Percentiles rank a stretch among this genome's conserved stretches.
Conservation (phyloP, 2,888 invertebrate genomes). For the Prosopocoilus inquinatus region DNA sequence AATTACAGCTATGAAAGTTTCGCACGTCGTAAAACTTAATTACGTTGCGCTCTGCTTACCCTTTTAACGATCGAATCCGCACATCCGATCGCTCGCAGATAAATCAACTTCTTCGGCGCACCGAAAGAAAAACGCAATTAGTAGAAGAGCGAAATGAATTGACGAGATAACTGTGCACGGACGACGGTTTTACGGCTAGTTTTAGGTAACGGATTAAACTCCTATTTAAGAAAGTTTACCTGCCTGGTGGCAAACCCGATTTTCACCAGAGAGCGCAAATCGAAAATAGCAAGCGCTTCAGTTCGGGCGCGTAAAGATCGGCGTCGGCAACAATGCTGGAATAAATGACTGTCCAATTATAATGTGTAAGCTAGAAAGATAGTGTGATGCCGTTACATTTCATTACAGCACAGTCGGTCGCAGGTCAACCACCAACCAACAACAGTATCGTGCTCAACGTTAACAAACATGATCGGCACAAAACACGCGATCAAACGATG, state of each 20-base stretch:
- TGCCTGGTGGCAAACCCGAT: neutral
- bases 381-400: conserved; percentile 12
- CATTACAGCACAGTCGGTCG: conserved; percentile 16
- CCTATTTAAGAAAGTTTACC: neutral
- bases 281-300: no score
- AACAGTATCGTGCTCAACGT: conserved; percentile 6
- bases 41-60: no score
- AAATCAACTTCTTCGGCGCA: no score
- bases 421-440: conserved; percentile 11
- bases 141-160: no score
- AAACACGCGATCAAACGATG: conserved; percentile 6
- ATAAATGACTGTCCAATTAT: conserved; percentile 13
- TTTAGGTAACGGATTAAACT: neutral
- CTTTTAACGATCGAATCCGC: no score
- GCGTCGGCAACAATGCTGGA: conserved; percentile 11
- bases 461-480: conserved; percentile 22
- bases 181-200: no score
- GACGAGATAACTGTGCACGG: no score
- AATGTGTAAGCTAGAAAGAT: conserved; percentile 12
- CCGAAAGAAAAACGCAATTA: no score
- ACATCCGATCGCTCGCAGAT: no score
- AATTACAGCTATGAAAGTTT: no score
- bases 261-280: neutral
- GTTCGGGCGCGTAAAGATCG: no score
- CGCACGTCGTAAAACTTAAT: no score